Base-by-base conservation (phyloP, 2,113 vertebrate species). In the Phrynosoma platyrhinos region DNA sequence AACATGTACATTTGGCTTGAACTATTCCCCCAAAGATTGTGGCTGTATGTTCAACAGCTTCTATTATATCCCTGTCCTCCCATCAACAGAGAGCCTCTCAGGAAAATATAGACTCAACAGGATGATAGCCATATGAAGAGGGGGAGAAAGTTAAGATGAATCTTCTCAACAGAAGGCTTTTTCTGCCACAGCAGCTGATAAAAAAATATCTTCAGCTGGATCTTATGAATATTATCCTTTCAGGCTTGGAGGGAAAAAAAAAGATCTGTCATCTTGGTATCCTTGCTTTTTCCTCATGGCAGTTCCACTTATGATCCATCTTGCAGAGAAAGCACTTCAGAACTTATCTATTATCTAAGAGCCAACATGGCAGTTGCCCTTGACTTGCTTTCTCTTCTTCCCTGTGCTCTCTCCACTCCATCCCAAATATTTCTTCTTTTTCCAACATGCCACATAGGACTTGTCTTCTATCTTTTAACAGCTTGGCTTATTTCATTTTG, bases 191-290 rank as follows among this genome's bases (percentile, higher is more conserved):
- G 27, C 13, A 32, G 6, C 10, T 40, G 82, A 18, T 75, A 87
- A 87, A 89, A 12, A n/a, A 85, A 23, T n/a, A n/a, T n/a, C 55
- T 71, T 88, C 69, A 78, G 30, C 23, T 5, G 0, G 79, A 3
- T 78, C 2, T 9, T 66, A 4, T 89, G 76, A 85, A 81, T 10
- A 27, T 87, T 91, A 40, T 84, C 78, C 5, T 66, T 89, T 87
- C 16, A 87, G 91, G 40, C 36, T 32, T 87, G 79, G 82, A 66
- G 64, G 82, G 89, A n/a, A n/a, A 91, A 32, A 47, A 87, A 88
- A 89, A 92, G 72, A 92, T 85, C 14, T 47, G 83, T 84, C 66
- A 83, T 85, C 53, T 76, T 92, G 82, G 88, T 93, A 93, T 87
- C 27, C 9, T 30, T 30, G 25, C 12, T 23, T 84, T 2, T 82